Evolutionary conservation across 2,113 vertebrate genomes (phyloP), one percentile per base, ranked within the genome.

Genomic region (Ciconia maguari): DNA sequence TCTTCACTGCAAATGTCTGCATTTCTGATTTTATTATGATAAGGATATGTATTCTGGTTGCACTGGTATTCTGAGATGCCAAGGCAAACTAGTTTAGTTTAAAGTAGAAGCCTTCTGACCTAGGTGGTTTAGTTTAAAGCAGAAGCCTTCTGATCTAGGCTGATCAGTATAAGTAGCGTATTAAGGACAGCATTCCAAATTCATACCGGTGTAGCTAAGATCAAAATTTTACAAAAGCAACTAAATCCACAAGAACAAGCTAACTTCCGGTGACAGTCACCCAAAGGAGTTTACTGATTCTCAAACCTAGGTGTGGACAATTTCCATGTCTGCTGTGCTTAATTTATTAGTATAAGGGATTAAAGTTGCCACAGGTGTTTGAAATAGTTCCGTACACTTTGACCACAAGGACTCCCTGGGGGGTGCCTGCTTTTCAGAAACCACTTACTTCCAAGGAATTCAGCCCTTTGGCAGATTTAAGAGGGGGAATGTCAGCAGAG

Each of bases 321-420:
- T 87, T 96, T 97, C 94, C 68, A 29, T n/a, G 94, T 96, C 91
- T 94, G 95, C 91, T 88, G 24, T 71, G 75, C 69, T 86, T 91
- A 96, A 97, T 97, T 97, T 96, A 97, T 97, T 97, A 95, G 84
- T 94, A 77, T 42, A 75, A 81, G 96, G 94, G 82, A 96, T 96
- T 97, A 96, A 93, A 96, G 90, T 93, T 97, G 94, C 95, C 96
- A 96, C 95, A 95, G 93, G 95, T 96, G 93, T 94, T 97, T 97
- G 96, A 97, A 96, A 97, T 83, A 86, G 91, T 96, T 95, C 94
- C 15, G 3, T 70, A 93, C 87, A 81, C 95, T 97, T 92, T 96
- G 97, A 97, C 97, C 91, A 38, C 84, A 80, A 93, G 87, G 72
- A 68, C 93, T 97, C 95, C 95, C 95, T 64, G 74, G 94, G 86